Evolutionary conservation across 2,113 vertebrate species (phyloP).

Genomic region (Cariama cristata): DNA sequence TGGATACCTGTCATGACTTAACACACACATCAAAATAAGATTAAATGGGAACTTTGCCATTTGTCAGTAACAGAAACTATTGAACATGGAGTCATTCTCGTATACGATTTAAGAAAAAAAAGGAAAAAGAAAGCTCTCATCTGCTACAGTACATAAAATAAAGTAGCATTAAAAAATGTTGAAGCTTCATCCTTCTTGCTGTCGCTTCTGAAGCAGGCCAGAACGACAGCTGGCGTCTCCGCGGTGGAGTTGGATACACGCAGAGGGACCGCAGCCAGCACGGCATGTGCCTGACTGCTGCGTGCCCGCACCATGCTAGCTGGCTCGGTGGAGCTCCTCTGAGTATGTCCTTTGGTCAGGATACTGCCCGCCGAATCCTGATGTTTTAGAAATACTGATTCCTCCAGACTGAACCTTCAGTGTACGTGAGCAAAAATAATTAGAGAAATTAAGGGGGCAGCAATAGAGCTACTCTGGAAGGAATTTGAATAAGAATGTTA

Average conservation of each 20-base stretch:
- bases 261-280: accelerated
- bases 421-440: background rate
- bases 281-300: background rate
- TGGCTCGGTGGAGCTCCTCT: background rate
- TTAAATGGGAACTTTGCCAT: conserved; percentile 17
- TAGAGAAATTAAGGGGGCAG: background rate
- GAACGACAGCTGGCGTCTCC: background rate
- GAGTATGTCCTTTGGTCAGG: background rate
- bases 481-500: background rate
- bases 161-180: background rate
- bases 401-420: background rate
- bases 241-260: background rate
- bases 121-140: background rate
- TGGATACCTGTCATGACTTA: conserved; percentile 61
- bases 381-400: background rate
- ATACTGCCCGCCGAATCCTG: background rate
- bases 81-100: background rate
- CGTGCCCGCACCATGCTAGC: accelerated
- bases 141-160: background rate
- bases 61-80: background rate
- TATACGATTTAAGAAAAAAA: background rate
- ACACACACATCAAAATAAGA: conserved; percentile 25
- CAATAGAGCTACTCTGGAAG: background rate
- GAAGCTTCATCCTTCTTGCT: background rate
- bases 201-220: background rate